Evolutionary conservation across 2,888 invertebrate species (phyloP).

Genomic region (Lordiphosa andalusiaca): DNA sequence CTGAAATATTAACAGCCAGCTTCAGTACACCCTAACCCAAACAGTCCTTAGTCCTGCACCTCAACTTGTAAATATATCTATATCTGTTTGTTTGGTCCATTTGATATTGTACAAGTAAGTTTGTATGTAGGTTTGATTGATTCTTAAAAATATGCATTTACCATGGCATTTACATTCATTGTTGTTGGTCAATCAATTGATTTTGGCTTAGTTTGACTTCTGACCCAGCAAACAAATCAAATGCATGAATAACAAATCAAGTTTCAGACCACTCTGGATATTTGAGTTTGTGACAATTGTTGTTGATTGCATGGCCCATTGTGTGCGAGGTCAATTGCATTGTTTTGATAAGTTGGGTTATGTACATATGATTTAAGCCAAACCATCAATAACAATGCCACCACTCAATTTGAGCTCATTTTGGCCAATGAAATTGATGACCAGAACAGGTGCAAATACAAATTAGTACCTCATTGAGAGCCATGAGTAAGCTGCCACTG

Average conservation of each 20-base stretch:
- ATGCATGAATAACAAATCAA: slow-evolving; percentile 13
- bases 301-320: slow-evolving; percentile 45
- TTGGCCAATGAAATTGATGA: slow-evolving; percentile 12
- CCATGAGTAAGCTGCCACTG: slow-evolving; percentile 26
- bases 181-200: slow-evolving; percentile 35
- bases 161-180: slow-evolving; percentile 9
- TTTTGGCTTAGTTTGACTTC: slow-evolving; percentile 30
- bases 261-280: slow-evolving; percentile 18
- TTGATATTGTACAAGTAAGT: too few species aligned
- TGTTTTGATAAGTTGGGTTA: slow-evolving; percentile 22
- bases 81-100: too few species aligned
- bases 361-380: slow-evolving; percentile 33
- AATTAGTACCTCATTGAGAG: slow-evolving; percentile 18
- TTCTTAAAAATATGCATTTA: slow-evolving; percentile 27
- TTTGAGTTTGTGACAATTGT: slow-evolving; percentile 47
- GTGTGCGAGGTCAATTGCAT: slow-evolving; percentile 27
- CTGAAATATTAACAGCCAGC: too few species aligned
- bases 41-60: too few species aligned
- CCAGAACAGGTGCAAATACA: slow-evolving; percentile 19
- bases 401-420: slow-evolving; percentile 19
- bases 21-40: too few species aligned
- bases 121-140: background rate
- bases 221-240: slow-evolving; percentile 25
- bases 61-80: too few species aligned
- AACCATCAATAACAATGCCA: slow-evolving; percentile 4